These are phyloP conservation scores for Meta bourneti DNA, from an alignment of 2,888 invertebrate species.

Conservation along the genomic window DNA sequence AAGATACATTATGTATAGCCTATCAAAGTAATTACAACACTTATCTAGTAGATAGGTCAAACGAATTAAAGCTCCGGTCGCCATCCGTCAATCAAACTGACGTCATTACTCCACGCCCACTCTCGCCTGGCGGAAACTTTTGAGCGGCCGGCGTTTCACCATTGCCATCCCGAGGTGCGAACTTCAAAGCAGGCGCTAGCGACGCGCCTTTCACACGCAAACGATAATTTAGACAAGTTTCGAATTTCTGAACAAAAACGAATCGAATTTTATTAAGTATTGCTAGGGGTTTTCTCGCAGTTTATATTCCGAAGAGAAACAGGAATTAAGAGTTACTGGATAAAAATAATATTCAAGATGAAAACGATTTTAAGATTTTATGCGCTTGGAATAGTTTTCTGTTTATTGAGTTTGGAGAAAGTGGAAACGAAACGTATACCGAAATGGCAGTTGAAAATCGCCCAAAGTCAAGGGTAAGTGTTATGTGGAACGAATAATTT, in stretches of 20 bases:
- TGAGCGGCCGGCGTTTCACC: neutral
- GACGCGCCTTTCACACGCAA: neutral
- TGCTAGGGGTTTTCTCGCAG: neutral
- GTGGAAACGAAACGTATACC: conserved; percentile 79
- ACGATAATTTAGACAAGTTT: neutral
- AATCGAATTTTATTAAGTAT: neutral
- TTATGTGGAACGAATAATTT: neutral
- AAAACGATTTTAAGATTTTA: neutral
- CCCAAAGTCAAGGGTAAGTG: conserved; percentile 81
- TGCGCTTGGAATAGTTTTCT: neutral
- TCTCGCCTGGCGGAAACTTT: conserved; percentile 42
- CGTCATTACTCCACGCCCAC: conserved; percentile 34
- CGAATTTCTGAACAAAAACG: neutral
- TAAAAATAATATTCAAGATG: neutral
- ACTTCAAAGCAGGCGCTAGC: neutral
- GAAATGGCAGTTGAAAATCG: conserved; percentile 81
- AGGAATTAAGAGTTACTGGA: no score
- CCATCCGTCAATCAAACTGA: conserved; percentile 52
- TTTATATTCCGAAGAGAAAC: neutral
- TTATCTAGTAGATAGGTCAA: conserved; percentile 58
- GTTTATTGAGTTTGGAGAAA: neutral
- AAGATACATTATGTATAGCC: no score
- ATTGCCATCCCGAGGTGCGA: neutral
- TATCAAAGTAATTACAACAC: conserved; percentile 32
- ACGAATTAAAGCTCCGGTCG: conserved; percentile 47